Evolutionary conservation across 2,113 vertebrate genomes (phyloP).

Genomic region (Coregonus clupeaformis): DNA sequence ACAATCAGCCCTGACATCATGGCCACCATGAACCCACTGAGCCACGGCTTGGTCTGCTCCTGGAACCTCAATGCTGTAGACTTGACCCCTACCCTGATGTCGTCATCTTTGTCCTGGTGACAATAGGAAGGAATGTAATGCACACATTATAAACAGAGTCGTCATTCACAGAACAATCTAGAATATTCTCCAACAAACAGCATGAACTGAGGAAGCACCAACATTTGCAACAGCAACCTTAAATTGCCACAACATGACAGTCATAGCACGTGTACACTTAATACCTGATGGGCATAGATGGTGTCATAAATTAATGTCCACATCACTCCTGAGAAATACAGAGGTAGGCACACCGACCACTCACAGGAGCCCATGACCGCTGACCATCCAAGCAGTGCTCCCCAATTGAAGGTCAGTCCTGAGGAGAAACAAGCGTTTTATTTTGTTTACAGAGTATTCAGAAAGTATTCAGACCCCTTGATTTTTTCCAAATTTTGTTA

Average conservation of each 20-base stretch:
- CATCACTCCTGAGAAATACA: conserved; percentile 92
- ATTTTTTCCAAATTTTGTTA: no score
- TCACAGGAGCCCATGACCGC: conserved; percentile 88
- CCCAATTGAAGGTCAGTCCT: conserved; percentile 96
- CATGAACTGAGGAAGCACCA: neutral
- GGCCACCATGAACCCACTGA: conserved; percentile 80
- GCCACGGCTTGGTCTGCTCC: conserved; percentile 88
- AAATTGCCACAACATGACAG: neutral
- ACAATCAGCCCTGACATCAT: conserved; percentile 83
- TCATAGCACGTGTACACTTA: neutral
- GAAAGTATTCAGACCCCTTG: no score
- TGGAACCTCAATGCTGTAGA: conserved; percentile 87
- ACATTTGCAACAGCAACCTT: neutral
- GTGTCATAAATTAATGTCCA: conserved; percentile 96
- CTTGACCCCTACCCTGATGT: conserved; percentile 85
- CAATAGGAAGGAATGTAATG: neutral
- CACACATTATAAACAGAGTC: neutral
- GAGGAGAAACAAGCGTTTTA: neutral
- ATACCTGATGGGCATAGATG: conserved; percentile 96
- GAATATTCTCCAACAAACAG: neutral
- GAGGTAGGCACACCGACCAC: conserved; percentile 88
- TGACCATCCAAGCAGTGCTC: conserved; percentile 91
- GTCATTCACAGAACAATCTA: neutral
- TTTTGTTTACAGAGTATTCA: neutral
- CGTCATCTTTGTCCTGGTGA: conserved; percentile 88